A percentile compares a stretch with the other conserved stretches of the same genome.
phyloP scores from a whole-genome alignment of 2,113 vertebrate genomes.

The Oncorhynchus clarkii region DNA sequence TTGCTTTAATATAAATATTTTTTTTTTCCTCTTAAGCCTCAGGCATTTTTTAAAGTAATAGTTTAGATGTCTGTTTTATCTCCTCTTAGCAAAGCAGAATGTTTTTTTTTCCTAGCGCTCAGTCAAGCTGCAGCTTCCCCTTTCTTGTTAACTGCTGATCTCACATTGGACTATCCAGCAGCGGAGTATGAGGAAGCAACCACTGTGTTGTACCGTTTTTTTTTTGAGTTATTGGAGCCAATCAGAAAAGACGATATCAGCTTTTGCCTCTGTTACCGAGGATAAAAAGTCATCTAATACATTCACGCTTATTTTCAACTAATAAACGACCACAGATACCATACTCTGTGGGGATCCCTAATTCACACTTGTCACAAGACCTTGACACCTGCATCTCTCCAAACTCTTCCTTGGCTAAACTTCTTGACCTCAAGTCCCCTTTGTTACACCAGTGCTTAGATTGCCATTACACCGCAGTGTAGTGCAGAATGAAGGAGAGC shows the following conservation, averaged over 20 bases:
- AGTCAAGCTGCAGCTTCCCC: slow-evolving; percentile 1
- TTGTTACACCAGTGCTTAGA: slow-evolving; percentile 2
- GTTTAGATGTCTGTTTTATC: slow-evolving; percentile 39
- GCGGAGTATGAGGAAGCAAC: slow-evolving; percentile 20
- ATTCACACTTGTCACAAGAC: too few species aligned
- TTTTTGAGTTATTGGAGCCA: not conserved
- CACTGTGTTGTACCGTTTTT: slow-evolving; percentile 20
- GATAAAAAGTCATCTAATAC: not conserved
- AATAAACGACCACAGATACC: too few species aligned
- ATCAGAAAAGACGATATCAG: slow-evolving; percentile 2
- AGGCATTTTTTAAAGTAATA: slow-evolving; percentile 38
- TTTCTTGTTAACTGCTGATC: slow-evolving; percentile 15
- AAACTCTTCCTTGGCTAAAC: not conserved
- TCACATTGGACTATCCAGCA: slow-evolving; percentile 29
- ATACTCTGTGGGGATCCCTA: too few species aligned
- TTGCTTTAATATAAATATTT: slow-evolving; percentile 5
- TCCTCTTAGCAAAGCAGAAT: slow-evolving; percentile 30
- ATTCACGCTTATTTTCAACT: not conserved
- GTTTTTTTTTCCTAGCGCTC: slow-evolving; percentile 4
- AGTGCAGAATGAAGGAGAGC: slow-evolving; percentile 17
- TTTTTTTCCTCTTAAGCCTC: not conserved
- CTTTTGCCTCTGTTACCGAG: not conserved
- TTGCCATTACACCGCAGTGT: slow-evolving; percentile 3
- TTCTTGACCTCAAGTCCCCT: slow-evolving; percentile 13
- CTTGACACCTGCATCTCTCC: too few species aligned